phyloP scores from a whole-genome alignment of 1,140 invertebrate genomes.

The Calliopsis andreniformis region DNA sequence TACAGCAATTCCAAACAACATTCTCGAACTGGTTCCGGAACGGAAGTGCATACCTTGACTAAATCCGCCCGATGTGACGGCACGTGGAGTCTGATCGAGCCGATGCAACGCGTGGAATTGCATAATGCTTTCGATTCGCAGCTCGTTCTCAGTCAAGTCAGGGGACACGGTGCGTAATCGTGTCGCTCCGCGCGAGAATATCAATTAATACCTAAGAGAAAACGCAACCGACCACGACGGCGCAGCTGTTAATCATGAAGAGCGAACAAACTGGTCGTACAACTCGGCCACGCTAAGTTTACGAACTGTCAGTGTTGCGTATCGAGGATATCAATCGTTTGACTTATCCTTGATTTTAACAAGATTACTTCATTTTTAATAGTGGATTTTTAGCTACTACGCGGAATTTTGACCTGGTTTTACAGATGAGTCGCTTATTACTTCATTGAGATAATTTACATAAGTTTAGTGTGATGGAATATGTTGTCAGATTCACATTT shows the following conservation, averaged over 20 bases:
- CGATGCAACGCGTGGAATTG: slow-evolving; percentile 10
- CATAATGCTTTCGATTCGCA: slow-evolving; percentile 12
- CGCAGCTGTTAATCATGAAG: slow-evolving; percentile 5
- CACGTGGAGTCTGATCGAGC: not conserved
- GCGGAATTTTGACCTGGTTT: too few species aligned
- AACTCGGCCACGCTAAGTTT: not conserved
- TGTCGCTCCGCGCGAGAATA: slow-evolving; percentile 7
- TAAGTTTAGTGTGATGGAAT: too few species aligned
- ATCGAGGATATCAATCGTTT: not conserved
- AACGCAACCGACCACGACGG: not conserved
- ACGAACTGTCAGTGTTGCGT: not conserved
- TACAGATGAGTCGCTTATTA: too few species aligned
- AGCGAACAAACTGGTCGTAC: not conserved
- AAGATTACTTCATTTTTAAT: too few species aligned
- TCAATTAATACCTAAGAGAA: slow-evolving; percentile 21
- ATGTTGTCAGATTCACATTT: too few species aligned
- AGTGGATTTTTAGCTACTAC: too few species aligned
- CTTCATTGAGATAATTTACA: too few species aligned
- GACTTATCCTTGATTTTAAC: not conserved
- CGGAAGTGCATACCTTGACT: not conserved
- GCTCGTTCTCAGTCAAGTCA: not conserved
- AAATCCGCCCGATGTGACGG: not conserved
- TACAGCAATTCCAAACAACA: not conserved
- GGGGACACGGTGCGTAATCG: not conserved
- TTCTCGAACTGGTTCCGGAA: not conserved